Base-by-base conservation (phyloP, 1,140 invertebrate genomes). In the Elymnias hypermnestra region DNA sequence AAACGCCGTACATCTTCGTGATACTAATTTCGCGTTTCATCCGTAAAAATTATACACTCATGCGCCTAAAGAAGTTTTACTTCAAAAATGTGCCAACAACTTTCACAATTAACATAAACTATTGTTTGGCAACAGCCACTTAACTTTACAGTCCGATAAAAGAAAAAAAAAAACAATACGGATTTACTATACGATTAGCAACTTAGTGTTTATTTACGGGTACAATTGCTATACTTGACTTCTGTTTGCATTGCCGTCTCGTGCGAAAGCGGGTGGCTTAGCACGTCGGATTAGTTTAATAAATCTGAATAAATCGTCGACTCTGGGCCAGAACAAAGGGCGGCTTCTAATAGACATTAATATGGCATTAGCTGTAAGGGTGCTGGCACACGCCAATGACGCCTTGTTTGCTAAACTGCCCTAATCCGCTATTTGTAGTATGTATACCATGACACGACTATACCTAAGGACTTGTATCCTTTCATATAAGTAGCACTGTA, bases 331-430 rank as follows among this genome's bases (percentile, higher is more conserved):
- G 73, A 84, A 84, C 81, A 84, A 84, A 66, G 58, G 50, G 33
- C 28, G 57, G 59, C 53, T 60, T 42, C 68, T 84, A 84, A 83
- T 83, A 74, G 75, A 75, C 82, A 85, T 85, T 85, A 84, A 83
- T 83, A 72, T 63, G 57, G 75, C 76, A 74, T 85, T 85, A 83
- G 72, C 53, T 66, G 55, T 67, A 61, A 72, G 71, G 75, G 65
- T 57, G 53, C 28, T 57, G 65, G 66, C 77, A 66, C 74, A 68
- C 75, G 81, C 59, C 63, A 63, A 65, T 49, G 70, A 77, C 82
- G 76, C 78, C 78, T 85, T 85, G 82, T 85, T 85, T 85, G 78
- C 74, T 76, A 83, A 84, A 85, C 82, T 85, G 82, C 76, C 78
- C 82, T 85, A 85, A 85, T 83, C 82, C 76, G 67, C 82, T 76